Base-by-base conservation (phyloP, 2,888 invertebrate genomes). In the Drosophila austrosaltans region DNA sequence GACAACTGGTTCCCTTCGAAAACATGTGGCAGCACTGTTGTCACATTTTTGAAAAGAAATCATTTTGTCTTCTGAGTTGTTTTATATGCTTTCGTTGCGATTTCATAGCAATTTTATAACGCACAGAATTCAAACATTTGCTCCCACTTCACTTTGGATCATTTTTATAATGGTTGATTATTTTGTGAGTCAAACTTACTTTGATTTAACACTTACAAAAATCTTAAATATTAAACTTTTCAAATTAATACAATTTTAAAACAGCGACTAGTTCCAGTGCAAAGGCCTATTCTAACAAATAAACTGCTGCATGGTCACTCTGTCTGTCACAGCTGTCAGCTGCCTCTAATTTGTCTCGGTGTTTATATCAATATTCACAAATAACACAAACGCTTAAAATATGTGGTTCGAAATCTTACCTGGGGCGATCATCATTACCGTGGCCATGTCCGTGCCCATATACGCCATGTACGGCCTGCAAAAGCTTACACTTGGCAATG, bases 321-420 rank as follows among this genome's bases (percentile, higher is more conserved):
- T 69, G 53, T 25, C 32, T 68, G 39, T 69, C 28, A 56, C 30
- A 54, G 57, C 53, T 72, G 65, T 61, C 72, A 61, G 56, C 57
- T 16, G 25, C 48, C 40, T 30, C 32, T 12, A 36, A 69, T 61
- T 56, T 32, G 60, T 44, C 44, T 20, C 10, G 16, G 48, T 65
- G 54, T 65, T 72, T 22, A 60, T 60, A 69, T 28, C 5, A 30
- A 62, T 56, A 61, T 56, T 5, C 4, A 57, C 54, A 59, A 62
- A 42, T 36, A 12, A 20, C 3, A 20, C 28, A 30, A 44, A 56
- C 36, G 16, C n/a, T 20, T 36, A 44, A 39, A 91, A 82, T 90
- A 96, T 96, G 95, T 96, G 95, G 96, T 95, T 94, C 92, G 95
- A 96, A 94, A 94, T 95, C 90, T 85, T 95, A 82, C 95, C 95